These are phyloP conservation scores for Lucilia cuprina DNA, from an alignment of 1,140 invertebrate genomes.

Conservation along the genomic window DNA sequence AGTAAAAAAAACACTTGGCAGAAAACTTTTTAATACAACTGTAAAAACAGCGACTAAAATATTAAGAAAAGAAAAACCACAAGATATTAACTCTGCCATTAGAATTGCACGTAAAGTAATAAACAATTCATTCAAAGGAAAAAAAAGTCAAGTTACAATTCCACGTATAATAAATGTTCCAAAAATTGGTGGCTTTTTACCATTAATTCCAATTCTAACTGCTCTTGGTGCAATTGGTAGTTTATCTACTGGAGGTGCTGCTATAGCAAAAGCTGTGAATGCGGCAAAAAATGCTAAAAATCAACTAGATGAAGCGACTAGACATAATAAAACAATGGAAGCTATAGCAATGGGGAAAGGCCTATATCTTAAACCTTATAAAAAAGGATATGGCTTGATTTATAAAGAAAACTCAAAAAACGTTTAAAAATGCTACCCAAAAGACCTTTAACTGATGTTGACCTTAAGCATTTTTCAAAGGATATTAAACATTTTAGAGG, in stretches of 20 bases:
- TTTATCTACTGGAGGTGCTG: conserved; percentile 41
- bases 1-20: conserved; percentile 11
- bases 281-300: conserved; percentile 42
- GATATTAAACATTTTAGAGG: no score
- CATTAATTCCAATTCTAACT: conserved; percentile 56
- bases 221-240: conserved; percentile 41
- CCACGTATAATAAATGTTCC: no score
- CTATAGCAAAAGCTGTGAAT: conserved; percentile 40
- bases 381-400: conserved; percentile 44
- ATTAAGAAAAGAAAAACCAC: no score
- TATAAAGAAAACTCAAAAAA: conserved; percentile 36
- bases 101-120: no score
- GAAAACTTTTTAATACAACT: background rate
- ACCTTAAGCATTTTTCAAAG: no score
- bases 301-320: conserved; percentile 43
- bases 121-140: no score
- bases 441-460: conserved; percentile 15
- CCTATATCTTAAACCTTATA: conserved; percentile 52
- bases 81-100: no score
- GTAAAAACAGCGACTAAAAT: no score
- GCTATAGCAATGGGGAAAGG: conserved; percentile 49
- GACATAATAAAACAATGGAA: conserved; percentile 53
- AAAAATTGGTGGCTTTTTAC: conserved; percentile 43
- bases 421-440: conserved; percentile 37
- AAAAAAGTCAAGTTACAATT: no score